phyloP scores from a whole-genome alignment of 2,888 invertebrate genomes.

The Uloborus plumipes region DNA sequence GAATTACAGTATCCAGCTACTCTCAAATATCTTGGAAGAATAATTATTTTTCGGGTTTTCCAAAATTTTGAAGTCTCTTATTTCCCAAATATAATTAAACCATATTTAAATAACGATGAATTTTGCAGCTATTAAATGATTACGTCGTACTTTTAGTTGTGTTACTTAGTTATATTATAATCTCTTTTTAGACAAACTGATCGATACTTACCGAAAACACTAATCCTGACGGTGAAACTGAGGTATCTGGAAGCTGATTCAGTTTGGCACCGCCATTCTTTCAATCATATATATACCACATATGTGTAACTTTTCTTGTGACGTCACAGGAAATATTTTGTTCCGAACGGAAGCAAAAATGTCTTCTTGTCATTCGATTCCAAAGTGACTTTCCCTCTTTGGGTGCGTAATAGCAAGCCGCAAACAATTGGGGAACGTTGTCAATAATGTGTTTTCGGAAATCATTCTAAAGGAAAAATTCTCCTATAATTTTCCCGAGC shows the following conservation, averaged over 20 bases:
- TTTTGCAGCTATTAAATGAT: background rate
- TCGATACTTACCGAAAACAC: no score
- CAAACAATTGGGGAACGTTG: conserved; percentile 12
- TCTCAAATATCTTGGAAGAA: no score
- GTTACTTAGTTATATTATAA: background rate
- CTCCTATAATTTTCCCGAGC: background rate
- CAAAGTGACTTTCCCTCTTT: conserved; percentile 19
- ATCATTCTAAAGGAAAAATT: conserved; percentile 6
- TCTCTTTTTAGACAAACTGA: no score
- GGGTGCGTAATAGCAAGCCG: conserved; percentile 13
- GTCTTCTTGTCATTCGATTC: conserved; percentile 18
- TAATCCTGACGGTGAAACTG: no score
- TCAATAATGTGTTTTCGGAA: conserved; percentile 1
- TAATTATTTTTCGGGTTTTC: no score
- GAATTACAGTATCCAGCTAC: no score
- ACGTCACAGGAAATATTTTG: conserved; percentile 18
- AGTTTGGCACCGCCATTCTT: background rate
- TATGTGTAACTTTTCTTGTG: background rate
- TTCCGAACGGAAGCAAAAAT: conserved; percentile 32
- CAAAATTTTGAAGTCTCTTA: no score
- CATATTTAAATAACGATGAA: no score
- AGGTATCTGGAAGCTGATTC: background rate
- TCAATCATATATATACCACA: conserved; percentile 17
- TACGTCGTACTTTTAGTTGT: no score
- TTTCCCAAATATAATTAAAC: no score